These are phyloP conservation scores for Trissolcus basalis DNA, from an alignment of 1,140 invertebrate species.

Conservation along the genomic window DNA sequence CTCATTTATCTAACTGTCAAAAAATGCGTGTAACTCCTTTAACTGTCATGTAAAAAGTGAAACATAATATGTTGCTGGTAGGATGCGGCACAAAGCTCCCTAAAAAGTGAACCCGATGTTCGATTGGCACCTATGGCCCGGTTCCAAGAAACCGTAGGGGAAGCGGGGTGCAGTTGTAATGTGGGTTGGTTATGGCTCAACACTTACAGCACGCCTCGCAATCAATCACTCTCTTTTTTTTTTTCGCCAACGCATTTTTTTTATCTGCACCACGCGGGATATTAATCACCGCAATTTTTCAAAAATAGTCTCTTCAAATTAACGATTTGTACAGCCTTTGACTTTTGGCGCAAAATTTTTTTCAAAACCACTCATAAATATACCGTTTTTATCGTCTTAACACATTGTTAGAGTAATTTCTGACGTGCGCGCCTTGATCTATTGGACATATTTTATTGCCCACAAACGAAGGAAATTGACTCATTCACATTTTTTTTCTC, in stretches of 20 bases:
- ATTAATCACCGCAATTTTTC: slow-evolving; percentile 49
- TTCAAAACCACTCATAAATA: slow-evolving; percentile 24
- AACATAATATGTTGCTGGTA: slow-evolving; percentile 13
- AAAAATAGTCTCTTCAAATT: slow-evolving; percentile 32
- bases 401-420: slow-evolving; percentile 32
- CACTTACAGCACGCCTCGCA: slow-evolving; percentile 36
- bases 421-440: slow-evolving; percentile 24
- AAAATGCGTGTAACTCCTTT: too few species aligned
- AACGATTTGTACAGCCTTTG: slow-evolving; percentile 16
- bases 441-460: slow-evolving; percentile 44
- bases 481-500: too few species aligned
- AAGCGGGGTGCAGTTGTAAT: slow-evolving; percentile 32
- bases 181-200: slow-evolving; percentile 32
- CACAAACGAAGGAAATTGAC: slow-evolving; percentile 6
- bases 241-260: slow-evolving; percentile 4
- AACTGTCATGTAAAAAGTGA: slow-evolving; percentile 2
- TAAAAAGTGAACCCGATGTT: slow-evolving; percentile 18
- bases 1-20: too few species aligned
- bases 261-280: slow-evolving; percentile 23
- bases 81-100: slow-evolving; percentile 13
- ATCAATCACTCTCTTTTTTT: slow-evolving; percentile 47
- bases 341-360: slow-evolving; percentile 18
- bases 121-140: slow-evolving; percentile 21
- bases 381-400: slow-evolving; percentile 31
- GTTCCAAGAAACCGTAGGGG: slow-evolving; percentile 37